These are phyloP conservation scores for Plebejus melissa DNA, from an alignment of 2,888 invertebrate genomes.

Conservation along the genomic window DNA sequence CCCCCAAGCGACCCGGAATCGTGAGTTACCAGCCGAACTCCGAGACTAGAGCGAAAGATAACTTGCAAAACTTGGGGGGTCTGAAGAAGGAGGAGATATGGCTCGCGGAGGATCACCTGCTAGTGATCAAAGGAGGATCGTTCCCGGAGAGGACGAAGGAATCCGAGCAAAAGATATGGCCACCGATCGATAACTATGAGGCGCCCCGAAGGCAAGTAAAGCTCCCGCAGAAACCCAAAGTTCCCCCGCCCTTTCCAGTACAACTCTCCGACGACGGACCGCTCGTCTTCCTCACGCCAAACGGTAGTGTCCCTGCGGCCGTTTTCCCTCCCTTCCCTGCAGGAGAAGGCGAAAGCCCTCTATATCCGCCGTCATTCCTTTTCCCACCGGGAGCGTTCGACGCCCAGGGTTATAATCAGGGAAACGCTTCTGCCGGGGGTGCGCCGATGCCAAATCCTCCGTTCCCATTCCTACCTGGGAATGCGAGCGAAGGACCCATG, in stretches of 20 bases:
- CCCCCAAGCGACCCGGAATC: constrained; percentile 87
- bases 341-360: constrained; percentile 79
- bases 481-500: constrained; percentile 78
- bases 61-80: constrained; percentile 88
- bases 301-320: constrained; percentile 86
- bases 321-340: constrained; percentile 82
- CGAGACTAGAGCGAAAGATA: constrained; percentile 88
- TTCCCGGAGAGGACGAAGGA: constrained; percentile 79
- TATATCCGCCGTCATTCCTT: constrained; percentile 78
- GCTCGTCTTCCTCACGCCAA: constrained; percentile 90
- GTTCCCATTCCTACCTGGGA: constrained; percentile 81
- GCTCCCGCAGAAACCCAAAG: constrained; percentile 88
- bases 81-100: constrained; percentile 92
- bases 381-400: constrained; percentile 79
- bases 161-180: constrained; percentile 80
- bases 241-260: constrained; percentile 96
- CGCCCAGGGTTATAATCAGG: constrained; percentile 78
- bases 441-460: constrained; percentile 81
- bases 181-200: constrained; percentile 90
- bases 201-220: constrained; percentile 91
- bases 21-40: constrained; percentile 89
- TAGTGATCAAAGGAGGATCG: constrained; percentile 89
- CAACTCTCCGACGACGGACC: constrained; percentile 92
- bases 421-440: constrained; percentile 84
- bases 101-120: constrained; percentile 92